These are phyloP conservation scores for Montipora cactus DNA, from an alignment of 64 coral and sea anemone genomes.

Conservation along the genomic window DNA sequence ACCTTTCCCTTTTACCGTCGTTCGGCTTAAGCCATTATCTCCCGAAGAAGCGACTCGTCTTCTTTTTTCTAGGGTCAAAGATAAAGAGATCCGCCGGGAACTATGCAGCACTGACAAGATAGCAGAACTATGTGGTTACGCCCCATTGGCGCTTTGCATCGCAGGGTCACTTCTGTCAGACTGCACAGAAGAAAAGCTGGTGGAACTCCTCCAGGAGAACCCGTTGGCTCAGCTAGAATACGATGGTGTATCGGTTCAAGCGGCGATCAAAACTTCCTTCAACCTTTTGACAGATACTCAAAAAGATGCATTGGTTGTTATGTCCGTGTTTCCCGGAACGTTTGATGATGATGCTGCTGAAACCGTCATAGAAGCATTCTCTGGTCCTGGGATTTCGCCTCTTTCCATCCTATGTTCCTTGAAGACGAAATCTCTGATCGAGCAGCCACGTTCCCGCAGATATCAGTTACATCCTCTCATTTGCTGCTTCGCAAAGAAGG, in stretches of 20 bases:
- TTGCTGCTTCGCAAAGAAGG: constrained; percentile 11
- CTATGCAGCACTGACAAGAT: not conserved
- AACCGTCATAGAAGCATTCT: not conserved
- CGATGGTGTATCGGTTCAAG: not conserved
- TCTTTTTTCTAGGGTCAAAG: constrained; percentile 3
- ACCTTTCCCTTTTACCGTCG: not conserved
- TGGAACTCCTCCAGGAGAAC: constrained; percentile 1
- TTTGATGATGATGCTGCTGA: constrained; percentile 55
- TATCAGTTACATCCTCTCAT: constrained; percentile 48
- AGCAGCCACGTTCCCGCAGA: not conserved
- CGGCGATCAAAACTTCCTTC: constrained; percentile 37
- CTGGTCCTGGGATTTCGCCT: not conserved
- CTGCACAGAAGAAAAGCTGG: constrained; percentile 7
- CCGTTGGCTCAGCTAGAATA: not conserved
- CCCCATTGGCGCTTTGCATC: constrained; percentile 61
- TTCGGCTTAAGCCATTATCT: not conserved
- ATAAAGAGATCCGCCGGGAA: not conserved
- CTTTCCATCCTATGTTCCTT: not conserved
- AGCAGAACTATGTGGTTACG: constrained; percentile 33
- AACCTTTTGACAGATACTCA: not conserved
- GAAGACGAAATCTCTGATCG: constrained; percentile 31
- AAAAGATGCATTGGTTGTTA: not conserved
- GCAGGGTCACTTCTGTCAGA: constrained; percentile 35
- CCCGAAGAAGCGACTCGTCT: not conserved
- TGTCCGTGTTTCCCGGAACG: constrained; percentile 38